Evolutionary conservation across 2,888 invertebrate species (phyloP).

Genomic region (Acanthoscelides obtectus): DNA sequence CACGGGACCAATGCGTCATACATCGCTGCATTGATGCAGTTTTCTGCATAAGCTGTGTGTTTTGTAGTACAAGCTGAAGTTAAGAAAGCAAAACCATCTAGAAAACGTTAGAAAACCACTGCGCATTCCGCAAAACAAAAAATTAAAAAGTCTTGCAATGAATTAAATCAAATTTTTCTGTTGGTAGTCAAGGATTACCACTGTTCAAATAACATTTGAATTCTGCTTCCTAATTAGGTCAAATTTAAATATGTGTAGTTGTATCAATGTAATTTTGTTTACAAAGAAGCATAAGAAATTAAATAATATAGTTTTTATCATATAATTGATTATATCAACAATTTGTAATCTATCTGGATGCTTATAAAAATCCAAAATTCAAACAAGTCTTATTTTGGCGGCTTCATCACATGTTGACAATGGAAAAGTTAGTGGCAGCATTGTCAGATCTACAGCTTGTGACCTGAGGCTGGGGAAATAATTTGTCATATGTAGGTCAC

Average conservation of each 20-base stretch:
- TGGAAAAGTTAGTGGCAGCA: background rate
- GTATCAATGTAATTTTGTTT: background rate
- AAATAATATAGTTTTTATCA: background rate
- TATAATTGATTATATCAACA: background rate
- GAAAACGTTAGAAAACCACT: background rate
- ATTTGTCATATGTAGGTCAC: background rate
- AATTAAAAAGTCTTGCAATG: too few relatives aligned
- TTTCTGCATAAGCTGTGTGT: too few relatives aligned
- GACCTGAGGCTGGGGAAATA: background rate
- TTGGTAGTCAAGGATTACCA: too few relatives aligned
- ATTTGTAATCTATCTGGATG: background rate
- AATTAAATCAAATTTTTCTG: too few relatives aligned
- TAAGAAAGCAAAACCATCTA: too few relatives aligned
- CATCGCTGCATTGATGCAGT: too few relatives aligned
- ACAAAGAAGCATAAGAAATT: background rate
- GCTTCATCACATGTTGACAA: slow-evolving; percentile 30
- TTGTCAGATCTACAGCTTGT: background rate
- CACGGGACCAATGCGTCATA: background rate
- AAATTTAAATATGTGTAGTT: background rate
- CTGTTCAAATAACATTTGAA: background rate
- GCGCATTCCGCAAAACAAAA: too few relatives aligned
- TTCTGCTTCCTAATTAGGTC: background rate
- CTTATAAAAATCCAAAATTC: slow-evolving; percentile 7
- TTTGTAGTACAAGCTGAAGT: too few relatives aligned
- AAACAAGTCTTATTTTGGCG: slow-evolving; percentile 27